phyloP scores from a whole-genome alignment of 2,113 vertebrate species.

The Poeciliopsis turrubarensis region DNA sequence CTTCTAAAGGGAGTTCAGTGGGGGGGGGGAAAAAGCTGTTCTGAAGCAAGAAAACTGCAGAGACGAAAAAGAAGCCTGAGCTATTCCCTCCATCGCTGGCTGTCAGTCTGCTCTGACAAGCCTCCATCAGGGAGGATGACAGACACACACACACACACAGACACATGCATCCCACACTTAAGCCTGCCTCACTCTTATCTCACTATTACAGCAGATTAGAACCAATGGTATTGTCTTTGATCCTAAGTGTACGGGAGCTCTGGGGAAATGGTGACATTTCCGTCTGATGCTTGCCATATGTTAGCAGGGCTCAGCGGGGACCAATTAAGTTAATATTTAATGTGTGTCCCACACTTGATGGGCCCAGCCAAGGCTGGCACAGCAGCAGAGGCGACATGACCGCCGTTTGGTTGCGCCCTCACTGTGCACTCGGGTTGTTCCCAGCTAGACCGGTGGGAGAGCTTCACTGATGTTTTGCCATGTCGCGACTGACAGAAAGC shows the following conservation, averaged over 20 bases:
- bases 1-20: conserved; percentile 30
- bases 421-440: conserved; percentile 57
- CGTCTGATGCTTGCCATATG: conserved; percentile 73
- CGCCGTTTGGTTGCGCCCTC: conserved; percentile 59
- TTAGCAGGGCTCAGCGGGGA: conserved; percentile 73
- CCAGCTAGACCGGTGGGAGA: conserved; percentile 62
- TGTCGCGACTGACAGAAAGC: conserved; percentile 59
- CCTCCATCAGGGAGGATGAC: conserved; percentile 54
- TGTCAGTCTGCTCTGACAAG: conserved; percentile 64
- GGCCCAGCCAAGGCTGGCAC: conserved; percentile 66
- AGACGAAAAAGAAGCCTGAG: conserved; percentile 40
- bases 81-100: conserved; percentile 36
- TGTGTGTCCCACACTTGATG: conserved; percentile 69
- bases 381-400: conserved; percentile 67
- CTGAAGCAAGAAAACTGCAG: conserved; percentile 21
- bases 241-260: conserved; percentile 71
- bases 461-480: conserved; percentile 70
- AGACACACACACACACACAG: conserved; percentile 13
- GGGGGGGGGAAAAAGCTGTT: conserved; percentile 15
- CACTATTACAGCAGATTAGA: conserved; percentile 81
- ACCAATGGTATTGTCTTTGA: conserved; percentile 81
- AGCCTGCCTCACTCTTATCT: conserved; percentile 72
- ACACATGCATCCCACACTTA: conserved; percentile 18
- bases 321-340: conserved; percentile 84
- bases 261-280: conserved; percentile 79